A percentile compares a stretch with the other conserved stretches of the same genome.
Evolutionary conservation across 1,140 invertebrate genomes (phyloP).

Genomic region (Dufourea novaeangliae): DNA sequence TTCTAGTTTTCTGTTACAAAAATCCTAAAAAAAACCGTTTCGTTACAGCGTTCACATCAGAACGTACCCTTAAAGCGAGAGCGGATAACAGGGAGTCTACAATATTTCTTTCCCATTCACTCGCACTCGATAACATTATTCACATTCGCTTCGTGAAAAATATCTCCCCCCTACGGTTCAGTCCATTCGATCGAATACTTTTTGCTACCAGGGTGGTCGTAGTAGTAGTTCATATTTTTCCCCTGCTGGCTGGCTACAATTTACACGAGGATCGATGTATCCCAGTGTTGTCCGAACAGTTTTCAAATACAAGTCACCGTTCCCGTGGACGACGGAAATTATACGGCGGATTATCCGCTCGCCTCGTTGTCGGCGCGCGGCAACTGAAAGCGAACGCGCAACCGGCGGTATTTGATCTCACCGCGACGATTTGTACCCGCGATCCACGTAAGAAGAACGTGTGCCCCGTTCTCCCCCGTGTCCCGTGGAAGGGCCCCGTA

Average conservation of each 20-base stretch:
- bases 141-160: no score
- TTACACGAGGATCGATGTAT: slow-evolving; percentile 20
- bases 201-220: no score
- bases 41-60: no score
- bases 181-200: no score
- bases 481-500: slow-evolving; percentile 4
- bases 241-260: neutral
- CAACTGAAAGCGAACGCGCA: slow-evolving; percentile 45
- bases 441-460: slow-evolving; percentile 58
- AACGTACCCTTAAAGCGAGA: no score
- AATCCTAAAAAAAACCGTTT: no score
- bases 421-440: slow-evolving; percentile 66
- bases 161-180: no score
- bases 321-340: slow-evolving; percentile 42
- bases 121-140: no score
- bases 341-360: slow-evolving; percentile 58
- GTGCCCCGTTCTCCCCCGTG: slow-evolving; percentile 40
- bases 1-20: no score
- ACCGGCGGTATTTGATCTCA: slow-evolving; percentile 64
- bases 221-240: slow-evolving; percentile 33
- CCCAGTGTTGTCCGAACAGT: neutral
- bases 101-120: no score
- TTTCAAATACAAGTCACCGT: slow-evolving; percentile 17
- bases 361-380: slow-evolving; percentile 31
- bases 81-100: no score